Evolutionary conservation across 2,797 vertebrate genomes (phyloP), one percentile per base, ranked within the genome.

Genomic region (Eulemur mongoz): DNA sequence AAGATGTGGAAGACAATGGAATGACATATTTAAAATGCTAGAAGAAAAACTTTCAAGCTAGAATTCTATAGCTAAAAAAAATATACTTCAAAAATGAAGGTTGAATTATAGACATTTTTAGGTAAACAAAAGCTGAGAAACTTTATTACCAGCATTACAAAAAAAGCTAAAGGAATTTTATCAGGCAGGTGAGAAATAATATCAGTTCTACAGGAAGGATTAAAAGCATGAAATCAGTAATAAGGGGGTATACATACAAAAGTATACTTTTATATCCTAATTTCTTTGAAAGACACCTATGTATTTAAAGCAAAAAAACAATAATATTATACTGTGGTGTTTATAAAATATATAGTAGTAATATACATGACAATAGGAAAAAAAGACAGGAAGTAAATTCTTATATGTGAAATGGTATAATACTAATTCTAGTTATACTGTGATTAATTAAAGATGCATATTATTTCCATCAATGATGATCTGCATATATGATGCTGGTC

Each of bases 121-220:
- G 57, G 50, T 32, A 85, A 75, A 45, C 8, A 81, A 92, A 84
- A 79, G 63, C 45, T 54, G 25, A 78, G 32, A 87, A 45, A 80
- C 80, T 92, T 85, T 85, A 84, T 61, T 89, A 43, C 14, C 11
- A 40, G 43, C 12, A n/a, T 15, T 73, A 45, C 17, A 35, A 43
- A n/a, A 83, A 75, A 61, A 94, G 40, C 18, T 85, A 45, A 69
- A 84, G 40, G n/a, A 59, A 89, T 85, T 94, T 94, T 23, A n/a
- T 80, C 32, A 70, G 43, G 40, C 27, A 69, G 75, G 75, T 54
- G 67, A 89, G 84, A 85, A 81, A 86, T 23, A 8, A 57, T 67
- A 75, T 13, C 25, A 81, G 59, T 81, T 92, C 80, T 63, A 67
- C 2, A 40, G 30, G 38, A 93, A 89, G 32, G 7, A 48, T 50